Conservation (phyloP, 2,113 vertebrate genomes). For the Delphinus delphis region DNA sequence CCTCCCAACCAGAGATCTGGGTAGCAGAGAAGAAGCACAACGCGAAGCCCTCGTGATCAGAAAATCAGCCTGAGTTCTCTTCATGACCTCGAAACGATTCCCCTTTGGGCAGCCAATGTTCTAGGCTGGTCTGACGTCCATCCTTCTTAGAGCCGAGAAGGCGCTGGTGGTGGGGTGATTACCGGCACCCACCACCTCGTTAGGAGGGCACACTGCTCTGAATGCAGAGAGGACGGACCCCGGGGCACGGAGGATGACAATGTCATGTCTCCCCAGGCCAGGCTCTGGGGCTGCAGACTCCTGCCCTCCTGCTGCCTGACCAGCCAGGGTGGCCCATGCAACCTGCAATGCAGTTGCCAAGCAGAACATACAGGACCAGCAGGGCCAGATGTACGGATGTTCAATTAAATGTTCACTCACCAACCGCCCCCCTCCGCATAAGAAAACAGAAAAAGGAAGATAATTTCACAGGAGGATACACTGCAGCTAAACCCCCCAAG, state of each 20-base stretch:
- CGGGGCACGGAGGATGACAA: background rate
- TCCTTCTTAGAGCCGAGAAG: background rate
- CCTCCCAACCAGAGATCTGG: background rate
- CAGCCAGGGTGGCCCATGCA: background rate
- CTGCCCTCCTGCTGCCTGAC: background rate
- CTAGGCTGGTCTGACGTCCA: background rate
- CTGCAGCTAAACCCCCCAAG: background rate
- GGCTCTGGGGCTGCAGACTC: background rate
- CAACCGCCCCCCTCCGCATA: background rate
- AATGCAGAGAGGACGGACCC: background rate
- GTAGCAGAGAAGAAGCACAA: background rate
- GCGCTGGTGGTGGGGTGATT: background rate
- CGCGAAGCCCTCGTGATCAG: background rate
- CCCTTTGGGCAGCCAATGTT: background rate
- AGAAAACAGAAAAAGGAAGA: background rate
- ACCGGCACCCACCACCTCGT: background rate
- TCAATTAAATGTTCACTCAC: background rate
- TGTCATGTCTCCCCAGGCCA: background rate
- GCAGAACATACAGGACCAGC: background rate
- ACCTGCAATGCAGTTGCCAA: constrained; percentile 15
- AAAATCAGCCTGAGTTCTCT: background rate
- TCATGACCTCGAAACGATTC: background rate
- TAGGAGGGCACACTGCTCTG: constrained; percentile 15
- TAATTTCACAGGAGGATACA: background rate
- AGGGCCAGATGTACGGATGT: constrained; percentile 48